Evolutionary conservation across 1,140 invertebrate genomes (phyloP), one percentile per base, ranked within the genome.

Genomic region (Mactra quadrangularis): DNA sequence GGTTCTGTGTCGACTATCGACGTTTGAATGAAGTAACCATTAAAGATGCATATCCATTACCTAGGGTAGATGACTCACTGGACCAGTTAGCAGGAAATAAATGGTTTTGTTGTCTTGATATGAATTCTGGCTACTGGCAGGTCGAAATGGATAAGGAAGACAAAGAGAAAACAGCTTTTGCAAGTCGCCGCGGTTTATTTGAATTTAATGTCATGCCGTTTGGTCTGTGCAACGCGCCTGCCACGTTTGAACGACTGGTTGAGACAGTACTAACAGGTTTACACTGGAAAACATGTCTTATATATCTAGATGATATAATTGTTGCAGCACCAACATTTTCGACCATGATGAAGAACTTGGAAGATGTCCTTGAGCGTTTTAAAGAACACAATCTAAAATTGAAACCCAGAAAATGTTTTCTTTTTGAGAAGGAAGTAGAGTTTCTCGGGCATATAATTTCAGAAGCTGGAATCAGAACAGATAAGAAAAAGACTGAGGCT

Each of bases 1-100:
- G 94, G 50, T 88, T 95, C 27, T 94, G 94, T 86, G 92, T 89
- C 3, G 94, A 95, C 88, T 94, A 93, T 88, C 93, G 83, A 22
- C 41, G 52, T 13, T 60, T 87, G n/a, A 90, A 88, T 74, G n/a
- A 60, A 9, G 72, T 82, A 0, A 86, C 82, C 4, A 52, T 50
- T 27, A 83, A 79, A 70, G 79, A 86, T 60, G 75, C 74, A 2
- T 83, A 83, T 47, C 76, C 79, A 11, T 27, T 87, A 22, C 75
- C 71, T 6, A 60, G 64, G 11, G 62, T 84, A 9, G 50, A 72
- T 31, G 1, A 59, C 29, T 0, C 41, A 53, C 52, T 77, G 3
- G 75, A 77, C 22, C 29, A 45, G 27, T n/a, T 77, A 4, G 3
- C 75, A 0, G 38, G 59, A 13, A 17, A n/a, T 7, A 25, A 19